A percentile compares a stretch with the other conserved stretches of the same genome.
Evolutionary conservation across 2,113 vertebrate species (phyloP).

Genomic region (Channa argus): DNA sequence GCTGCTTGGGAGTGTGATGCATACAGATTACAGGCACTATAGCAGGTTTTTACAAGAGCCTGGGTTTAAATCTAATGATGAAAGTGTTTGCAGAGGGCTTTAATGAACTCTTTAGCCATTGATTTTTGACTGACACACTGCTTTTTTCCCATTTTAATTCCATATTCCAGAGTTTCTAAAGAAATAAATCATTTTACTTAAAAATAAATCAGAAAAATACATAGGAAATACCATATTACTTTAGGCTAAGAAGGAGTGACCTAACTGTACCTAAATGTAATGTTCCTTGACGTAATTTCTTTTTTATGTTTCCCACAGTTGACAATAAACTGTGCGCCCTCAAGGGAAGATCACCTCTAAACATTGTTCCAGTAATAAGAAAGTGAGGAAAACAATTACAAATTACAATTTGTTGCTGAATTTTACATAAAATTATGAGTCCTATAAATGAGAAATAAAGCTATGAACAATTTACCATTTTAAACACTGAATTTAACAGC

Average conservation of each 20-base stretch:
- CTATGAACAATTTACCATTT: too few relatives aligned
- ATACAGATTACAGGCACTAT: slow-evolving; percentile 43
- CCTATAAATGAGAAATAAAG: too few relatives aligned
- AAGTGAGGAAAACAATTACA: too few relatives aligned
- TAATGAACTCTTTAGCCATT: slow-evolving; percentile 18
- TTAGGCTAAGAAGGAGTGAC: background rate
- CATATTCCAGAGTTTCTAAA: too few relatives aligned
- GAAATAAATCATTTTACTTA: background rate
- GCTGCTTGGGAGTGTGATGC: slow-evolving; percentile 36
- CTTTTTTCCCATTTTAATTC: background rate
- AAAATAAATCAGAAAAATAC: background rate
- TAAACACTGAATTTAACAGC: too few relatives aligned
- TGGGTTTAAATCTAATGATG: slow-evolving; percentile 39
- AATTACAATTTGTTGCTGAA: too few relatives aligned
- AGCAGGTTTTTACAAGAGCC: slow-evolving; percentile 15
- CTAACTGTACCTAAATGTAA: background rate
- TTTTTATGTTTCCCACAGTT: too few relatives aligned
- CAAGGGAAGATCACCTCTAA: background rate
- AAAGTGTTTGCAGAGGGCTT: slow-evolving; percentile 35
- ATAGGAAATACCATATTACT: too few relatives aligned
- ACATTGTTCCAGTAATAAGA: too few relatives aligned
- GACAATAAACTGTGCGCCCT: background rate
- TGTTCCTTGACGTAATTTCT: background rate
- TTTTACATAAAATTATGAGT: too few relatives aligned
- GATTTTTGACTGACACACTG: slow-evolving; percentile 12